phyloP scores from a whole-genome alignment of 64 coral and sea anemone species.

The Astreopora myriophthalma region DNA sequence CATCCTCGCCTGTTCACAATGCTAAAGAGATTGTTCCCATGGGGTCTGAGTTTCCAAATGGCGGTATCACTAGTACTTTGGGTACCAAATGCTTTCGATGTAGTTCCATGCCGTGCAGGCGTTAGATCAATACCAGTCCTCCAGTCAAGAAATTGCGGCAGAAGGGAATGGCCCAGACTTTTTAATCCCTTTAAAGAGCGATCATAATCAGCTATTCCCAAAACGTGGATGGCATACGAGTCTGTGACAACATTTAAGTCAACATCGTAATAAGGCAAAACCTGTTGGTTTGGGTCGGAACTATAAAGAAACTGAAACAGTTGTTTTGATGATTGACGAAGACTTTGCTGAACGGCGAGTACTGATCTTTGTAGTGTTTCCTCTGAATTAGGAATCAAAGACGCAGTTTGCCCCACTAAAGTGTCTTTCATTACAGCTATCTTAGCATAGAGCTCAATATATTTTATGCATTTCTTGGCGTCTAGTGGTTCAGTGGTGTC shows the following conservation, averaged over 20 bases:
- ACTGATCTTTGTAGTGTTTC: background rate
- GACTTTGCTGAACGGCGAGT: background rate
- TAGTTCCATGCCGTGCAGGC: background rate
- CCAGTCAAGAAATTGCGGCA: too few relatives aligned
- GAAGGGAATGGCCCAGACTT: too few relatives aligned
- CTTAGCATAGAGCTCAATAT: background rate
- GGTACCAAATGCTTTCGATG: background rate
- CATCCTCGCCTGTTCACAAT: conserved; percentile 5
- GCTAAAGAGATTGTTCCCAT: conserved; percentile 23
- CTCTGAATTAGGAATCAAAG: background rate
- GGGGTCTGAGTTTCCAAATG: background rate
- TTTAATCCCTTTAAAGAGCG: background rate
- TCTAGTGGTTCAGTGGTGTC: too few relatives aligned
- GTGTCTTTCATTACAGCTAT: background rate
- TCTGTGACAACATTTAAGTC: background rate
- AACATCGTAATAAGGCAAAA: background rate
- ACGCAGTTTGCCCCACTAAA: background rate
- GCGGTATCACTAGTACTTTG: too few relatives aligned
- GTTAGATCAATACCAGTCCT: too few relatives aligned
- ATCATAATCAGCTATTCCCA: conserved; percentile 7
- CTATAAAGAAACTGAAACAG: background rate
- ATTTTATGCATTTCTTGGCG: background rate
- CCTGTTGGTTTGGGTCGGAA: too few relatives aligned
- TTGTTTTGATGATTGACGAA: background rate
- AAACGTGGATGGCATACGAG: background rate